Base-by-base conservation (phyloP, 2,797 vertebrate species). In the Enteromius paludinosus region DNA sequence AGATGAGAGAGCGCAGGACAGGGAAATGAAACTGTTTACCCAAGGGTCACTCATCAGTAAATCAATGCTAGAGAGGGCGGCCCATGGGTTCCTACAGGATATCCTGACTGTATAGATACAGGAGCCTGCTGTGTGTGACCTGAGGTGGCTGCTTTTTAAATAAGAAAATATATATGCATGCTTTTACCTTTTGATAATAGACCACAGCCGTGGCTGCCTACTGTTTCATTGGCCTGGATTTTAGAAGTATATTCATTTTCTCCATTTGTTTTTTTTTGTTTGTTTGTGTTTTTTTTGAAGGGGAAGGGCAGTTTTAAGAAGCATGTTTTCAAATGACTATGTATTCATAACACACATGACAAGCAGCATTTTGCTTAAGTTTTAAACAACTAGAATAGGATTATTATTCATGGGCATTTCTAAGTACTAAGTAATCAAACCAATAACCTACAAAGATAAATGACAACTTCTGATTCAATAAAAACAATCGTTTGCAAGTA, bases 11-110 rank as follows among this genome's bases (percentile, higher is more conserved):
- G 41, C 45, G 71, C 61, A 47, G 79, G 83, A 83, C 83, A 72
- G 35, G 85, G 82, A 87, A 87, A 87, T 80, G 59, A 83, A 87
- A 73, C 69, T 81, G 82, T 87, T 87, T 89, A 84, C 82, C 78
- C 85, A 79, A 77, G 85, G 82, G 84, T 81, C 86, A 54, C 65
- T 83, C 83, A 79, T 87, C 75, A 84, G 83, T 70, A 81, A 86
- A 85, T 86, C 88, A 85, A 82, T 81, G 89, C 64, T 75, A 71
- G 62, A 54, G 71, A 84, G 81, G 85, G 82, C 56, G 33, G 54
- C 74, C 47, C 4, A 68, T 82, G 69, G 78, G 66, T 73, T 38
- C 43, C 43, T 43, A 59, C 80, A 79, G 84, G 81, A 87, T 86
- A 85, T 86, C 79, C 65, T 64, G 87, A 82, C 70, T 82, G 38